Evolutionary conservation across 1,140 invertebrate genomes (phyloP).

Genomic region (Zaprionus ghesquierei): DNA sequence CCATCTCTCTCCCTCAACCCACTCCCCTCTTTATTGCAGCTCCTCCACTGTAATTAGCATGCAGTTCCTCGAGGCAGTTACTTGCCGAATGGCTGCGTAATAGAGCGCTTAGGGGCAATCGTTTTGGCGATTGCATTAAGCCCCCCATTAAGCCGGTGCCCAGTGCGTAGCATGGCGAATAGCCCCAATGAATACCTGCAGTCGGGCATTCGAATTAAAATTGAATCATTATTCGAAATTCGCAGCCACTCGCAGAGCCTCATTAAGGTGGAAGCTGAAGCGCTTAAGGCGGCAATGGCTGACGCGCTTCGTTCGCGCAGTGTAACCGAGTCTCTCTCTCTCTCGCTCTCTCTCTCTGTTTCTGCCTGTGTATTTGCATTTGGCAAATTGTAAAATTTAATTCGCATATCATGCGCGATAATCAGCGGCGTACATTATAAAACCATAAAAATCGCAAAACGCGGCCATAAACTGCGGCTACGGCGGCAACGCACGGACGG

Average conservation of each 20-base stretch:
- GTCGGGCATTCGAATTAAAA: slow-evolving; percentile 68
- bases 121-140: slow-evolving; percentile 61
- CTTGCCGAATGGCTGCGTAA: slow-evolving; percentile 53
- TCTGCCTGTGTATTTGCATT: slow-evolving; percentile 59
- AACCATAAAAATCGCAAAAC: slow-evolving; percentile 76
- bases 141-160: slow-evolving; percentile 55
- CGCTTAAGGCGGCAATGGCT: slow-evolving; percentile 12
- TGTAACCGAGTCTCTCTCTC: not conserved
- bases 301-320: slow-evolving; percentile 6
- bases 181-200: slow-evolving; percentile 28
- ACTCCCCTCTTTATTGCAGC: no score
- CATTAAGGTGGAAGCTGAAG: slow-evolving; percentile 63
- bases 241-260: slow-evolving; percentile 26
- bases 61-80: slow-evolving; percentile 27
- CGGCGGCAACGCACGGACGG: slow-evolving; percentile 10
- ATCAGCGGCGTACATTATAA: slow-evolving; percentile 79
- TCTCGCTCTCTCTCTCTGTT: not conserved
- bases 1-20: not conserved
- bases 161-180: not conserved
- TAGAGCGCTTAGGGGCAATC: slow-evolving; percentile 67
- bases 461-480: slow-evolving; percentile 60
- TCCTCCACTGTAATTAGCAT: slow-evolving; percentile 38
- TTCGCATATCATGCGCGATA: slow-evolving; percentile 80
- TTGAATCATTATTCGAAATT: slow-evolving; percentile 79
- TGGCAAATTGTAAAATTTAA: slow-evolving; percentile 80